A percentile compares a stretch with the other conserved stretches of the same genome.
These are phyloP conservation scores for Sebastes oblongus DNA, from an alignment of 2,797 vertebrate species.

Conservation along the genomic window DNA sequence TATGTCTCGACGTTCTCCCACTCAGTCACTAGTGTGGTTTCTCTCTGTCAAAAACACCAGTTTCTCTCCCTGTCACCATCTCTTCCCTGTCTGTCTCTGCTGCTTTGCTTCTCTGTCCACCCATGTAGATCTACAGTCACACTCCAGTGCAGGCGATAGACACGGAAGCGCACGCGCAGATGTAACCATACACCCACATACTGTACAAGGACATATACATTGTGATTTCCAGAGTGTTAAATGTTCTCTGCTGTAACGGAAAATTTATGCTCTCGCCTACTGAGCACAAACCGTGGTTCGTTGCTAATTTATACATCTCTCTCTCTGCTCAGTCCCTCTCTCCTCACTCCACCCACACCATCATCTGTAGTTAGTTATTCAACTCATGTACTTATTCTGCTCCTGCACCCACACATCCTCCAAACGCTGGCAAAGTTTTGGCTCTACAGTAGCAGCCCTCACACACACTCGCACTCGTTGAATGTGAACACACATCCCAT, in stretches of 20 bases:
- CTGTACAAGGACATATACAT: background rate
- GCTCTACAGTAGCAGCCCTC: constrained; percentile 24
- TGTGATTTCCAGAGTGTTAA: constrained; percentile 18
- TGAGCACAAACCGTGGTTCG: background rate
- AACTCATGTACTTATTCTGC: constrained; percentile 62
- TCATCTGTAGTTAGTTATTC: constrained; percentile 67
- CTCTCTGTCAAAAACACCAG: background rate
- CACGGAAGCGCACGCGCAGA: background rate
- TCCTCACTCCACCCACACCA: constrained; percentile 49
- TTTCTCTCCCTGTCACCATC: background rate
- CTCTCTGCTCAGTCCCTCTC: background rate
- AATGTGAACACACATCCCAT: background rate
- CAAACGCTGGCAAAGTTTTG: constrained; percentile 37
- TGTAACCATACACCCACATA: background rate
- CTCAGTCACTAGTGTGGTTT: background rate
- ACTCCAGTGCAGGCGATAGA: background rate
- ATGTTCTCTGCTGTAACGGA: constrained; percentile 27
- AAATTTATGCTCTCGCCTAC: constrained; percentile 35
- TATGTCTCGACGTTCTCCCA: background rate
- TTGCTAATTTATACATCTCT: constrained; percentile 43
- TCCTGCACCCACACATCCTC: constrained; percentile 54
- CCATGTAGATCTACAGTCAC: background rate
- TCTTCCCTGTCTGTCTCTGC: background rate
- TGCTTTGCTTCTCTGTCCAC: constrained; percentile 4
- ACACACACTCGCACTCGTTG: background rate